A percentile compares a stretch with the other conserved stretches of the same genome.
These are phyloP conservation scores for Pseudanteris insignis DNA, from an alignment of 2,888 invertebrate genomes.

Conservation along the genomic window DNA sequence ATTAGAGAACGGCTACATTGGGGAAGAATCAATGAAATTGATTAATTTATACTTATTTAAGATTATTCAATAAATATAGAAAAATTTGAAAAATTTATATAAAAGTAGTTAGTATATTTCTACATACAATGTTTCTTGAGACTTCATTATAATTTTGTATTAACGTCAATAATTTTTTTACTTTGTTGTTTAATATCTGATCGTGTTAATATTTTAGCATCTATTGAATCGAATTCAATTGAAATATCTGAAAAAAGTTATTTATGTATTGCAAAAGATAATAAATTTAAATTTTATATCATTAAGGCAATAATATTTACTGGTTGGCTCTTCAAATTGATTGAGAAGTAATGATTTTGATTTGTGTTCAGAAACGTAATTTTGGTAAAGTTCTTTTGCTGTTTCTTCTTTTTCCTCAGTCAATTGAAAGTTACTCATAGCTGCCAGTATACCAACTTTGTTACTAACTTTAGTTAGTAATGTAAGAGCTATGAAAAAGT, in stretches of 20 bases:
- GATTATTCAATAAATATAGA: no score
- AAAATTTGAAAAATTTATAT: no score
- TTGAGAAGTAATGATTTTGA: conserved; percentile 49
- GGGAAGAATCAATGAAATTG: conserved; percentile 28
- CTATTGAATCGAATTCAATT: conserved; percentile 69
- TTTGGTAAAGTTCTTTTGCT: conserved; percentile 57
- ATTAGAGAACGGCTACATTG: conserved; percentile 73
- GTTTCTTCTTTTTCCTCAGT: conserved; percentile 50
- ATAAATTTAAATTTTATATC: no score
- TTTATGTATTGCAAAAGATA: no score
- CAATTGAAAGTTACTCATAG: conserved; percentile 54
- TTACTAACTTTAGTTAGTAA: conserved; percentile 52
- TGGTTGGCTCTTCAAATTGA: conserved; percentile 49
- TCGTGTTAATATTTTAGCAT: conserved; percentile 69
- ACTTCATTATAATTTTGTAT: conserved; percentile 37
- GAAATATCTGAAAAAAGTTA: conserved; percentile 50
- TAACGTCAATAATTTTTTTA: conserved; percentile 69
- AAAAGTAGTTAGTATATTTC: no score
- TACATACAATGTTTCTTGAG: no score
- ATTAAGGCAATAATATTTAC: conserved; percentile 48
- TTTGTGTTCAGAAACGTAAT: conserved; percentile 55
- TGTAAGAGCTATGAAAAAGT: conserved; percentile 48
- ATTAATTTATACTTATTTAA: not conserved
- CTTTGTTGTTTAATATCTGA: conserved; percentile 69
- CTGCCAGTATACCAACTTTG: conserved; percentile 52